Conservation (phyloP, 2,797 vertebrate genomes). For the Gephyroberyx darwinii region DNA sequence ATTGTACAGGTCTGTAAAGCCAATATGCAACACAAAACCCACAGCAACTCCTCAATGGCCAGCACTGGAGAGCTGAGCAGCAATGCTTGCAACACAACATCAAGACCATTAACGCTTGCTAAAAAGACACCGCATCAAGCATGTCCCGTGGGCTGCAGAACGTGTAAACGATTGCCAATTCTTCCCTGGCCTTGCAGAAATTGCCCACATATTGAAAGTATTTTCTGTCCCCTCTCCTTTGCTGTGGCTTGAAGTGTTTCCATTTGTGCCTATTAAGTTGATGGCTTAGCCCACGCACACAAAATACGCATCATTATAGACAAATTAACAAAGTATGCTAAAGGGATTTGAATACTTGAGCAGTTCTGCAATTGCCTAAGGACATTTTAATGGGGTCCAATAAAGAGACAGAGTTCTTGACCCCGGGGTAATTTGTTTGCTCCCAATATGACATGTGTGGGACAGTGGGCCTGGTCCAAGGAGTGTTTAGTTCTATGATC, state of each 20-base stretch:
- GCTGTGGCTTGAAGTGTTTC: conserved; percentile 67
- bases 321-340: conserved; percentile 60
- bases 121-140: conserved; percentile 20
- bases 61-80: neutral
- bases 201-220: conserved; percentile 70
- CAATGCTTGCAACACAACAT: conserved; percentile 21
- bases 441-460: conserved; percentile 42
- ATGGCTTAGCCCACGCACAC: conserved; percentile 43
- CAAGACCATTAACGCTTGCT: conserved; percentile 23
- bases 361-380: conserved; percentile 43
- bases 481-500: conserved; percentile 24
- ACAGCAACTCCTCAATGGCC: neutral
- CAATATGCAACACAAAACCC: neutral
- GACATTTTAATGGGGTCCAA: conserved; percentile 43
- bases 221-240: conserved; percentile 64
- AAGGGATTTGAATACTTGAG: conserved; percentile 39
- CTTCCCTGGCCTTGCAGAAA: conserved; percentile 50
- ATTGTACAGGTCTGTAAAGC: neutral
- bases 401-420: conserved; percentile 50
- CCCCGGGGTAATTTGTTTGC: conserved; percentile 30
- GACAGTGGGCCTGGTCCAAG: conserved; percentile 24
- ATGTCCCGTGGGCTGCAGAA: conserved; percentile 32
- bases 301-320: conserved; percentile 64
- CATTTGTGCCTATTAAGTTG: conserved; percentile 65
- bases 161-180: conserved; percentile 53